Base-by-base conservation (phyloP, 2,888 invertebrate species). In the Tillus elongatus region DNA sequence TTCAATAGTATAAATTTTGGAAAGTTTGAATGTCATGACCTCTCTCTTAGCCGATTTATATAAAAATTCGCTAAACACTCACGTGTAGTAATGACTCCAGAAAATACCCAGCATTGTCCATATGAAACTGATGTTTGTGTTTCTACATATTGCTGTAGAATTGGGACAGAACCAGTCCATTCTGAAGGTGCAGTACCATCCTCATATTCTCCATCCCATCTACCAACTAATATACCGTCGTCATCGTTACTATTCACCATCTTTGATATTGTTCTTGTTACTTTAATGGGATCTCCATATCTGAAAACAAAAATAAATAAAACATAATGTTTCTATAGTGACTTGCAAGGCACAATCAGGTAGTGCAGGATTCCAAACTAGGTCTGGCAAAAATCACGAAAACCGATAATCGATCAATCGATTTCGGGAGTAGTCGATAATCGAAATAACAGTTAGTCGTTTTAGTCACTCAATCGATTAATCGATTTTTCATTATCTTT, bases 41-140 rank as follows among this genome's bases (percentile, higher is more conserved):
- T n/a, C n/a, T n/a, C n/a, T n/a, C n/a, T n/a, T n/a, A n/a, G n/a
- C n/a, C n/a, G n/a, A n/a, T n/a, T n/a, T n/a, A n/a, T n/a, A n/a
- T n/a, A n/a, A n/a, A n/a, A n/a, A n/a, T n/a, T 15, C 13, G 16
- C 8, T 30, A 13, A 29, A 11, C 10, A 42, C 61, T 60, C 59
- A 84, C 84, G 71, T 46, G 88, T 79, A n/a, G 83, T 82, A 2
- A 80, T 76, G 9, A 88, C 78, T 0, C 85, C 88, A 15, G 87
- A 81, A 56, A 87, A 89, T 2, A 88, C 87, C 86, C 87, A 90
- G 60, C 89, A 89, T 57, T 90, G 89, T 2, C 88, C 89, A 52
- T 83, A 90, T 11, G 72, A 73, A 4, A 89, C 87, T 3, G 81
- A 73, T 29, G 71, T 64, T 42, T 72, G 71, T 0, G 70, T 77